These are phyloP conservation scores for Sebastes iracundus DNA, from an alignment of 2,797 vertebrate genomes.

Conservation along the genomic window DNA sequence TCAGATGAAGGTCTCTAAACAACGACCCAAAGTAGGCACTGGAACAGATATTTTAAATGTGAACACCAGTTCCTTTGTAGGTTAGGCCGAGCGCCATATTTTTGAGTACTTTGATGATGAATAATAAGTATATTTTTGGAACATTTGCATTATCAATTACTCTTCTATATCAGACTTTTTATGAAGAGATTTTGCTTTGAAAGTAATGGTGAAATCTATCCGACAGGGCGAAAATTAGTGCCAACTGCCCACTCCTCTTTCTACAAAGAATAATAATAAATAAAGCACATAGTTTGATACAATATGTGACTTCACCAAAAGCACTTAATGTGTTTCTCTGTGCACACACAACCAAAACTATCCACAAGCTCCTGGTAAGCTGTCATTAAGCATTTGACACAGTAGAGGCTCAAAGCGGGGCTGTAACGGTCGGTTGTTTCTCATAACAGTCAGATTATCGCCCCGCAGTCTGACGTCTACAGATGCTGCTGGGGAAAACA, in stretches of 20 bases:
- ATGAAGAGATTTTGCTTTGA: not conserved
- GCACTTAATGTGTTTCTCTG: not conserved
- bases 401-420: conserved; percentile 44
- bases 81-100: not conserved
- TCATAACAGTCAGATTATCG: conserved; percentile 72
- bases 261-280: not conserved
- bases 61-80: conserved; percentile 1
- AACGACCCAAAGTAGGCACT: not conserved
- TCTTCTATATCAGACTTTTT: not conserved
- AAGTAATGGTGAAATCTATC: not conserved
- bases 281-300: conserved; percentile 6
- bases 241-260: not conserved
- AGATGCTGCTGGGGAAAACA: conserved; percentile 55
- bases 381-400: conserved; percentile 54
- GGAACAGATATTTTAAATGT: not conserved
- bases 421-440: conserved; percentile 56
- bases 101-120: conserved; percentile 4
- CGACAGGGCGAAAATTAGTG: not conserved
- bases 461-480: conserved; percentile 46
- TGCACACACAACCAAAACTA: conserved; percentile 39
- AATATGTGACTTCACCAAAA: conserved; percentile 13
- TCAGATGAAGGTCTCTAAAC: not conserved
- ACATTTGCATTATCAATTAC: not conserved
- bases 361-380: conserved; percentile 50
- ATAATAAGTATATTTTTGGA: not conserved